Percentiles rank a stretch among this genome's conserved stretches.
Evolutionary conservation across 2,113 vertebrate species (phyloP).

Genomic region (Proterorhinus semilunaris): DNA sequence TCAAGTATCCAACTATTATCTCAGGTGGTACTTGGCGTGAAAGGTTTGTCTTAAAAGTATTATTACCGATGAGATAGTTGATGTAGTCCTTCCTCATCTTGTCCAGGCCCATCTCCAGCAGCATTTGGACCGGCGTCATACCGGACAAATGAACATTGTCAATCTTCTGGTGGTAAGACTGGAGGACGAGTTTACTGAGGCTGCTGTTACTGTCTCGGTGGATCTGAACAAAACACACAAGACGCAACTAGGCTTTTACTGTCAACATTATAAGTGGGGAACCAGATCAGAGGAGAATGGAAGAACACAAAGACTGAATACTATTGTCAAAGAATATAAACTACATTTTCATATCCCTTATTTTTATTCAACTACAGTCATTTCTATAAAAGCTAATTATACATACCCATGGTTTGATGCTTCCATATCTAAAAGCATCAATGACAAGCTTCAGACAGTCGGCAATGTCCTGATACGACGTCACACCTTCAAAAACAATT

Average conservation of each 20-base stretch:
- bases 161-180: conserved; percentile 86
- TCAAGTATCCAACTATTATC: no score
- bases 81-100: conserved; percentile 97
- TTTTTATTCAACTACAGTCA: not conserved
- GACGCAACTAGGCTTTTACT: no score
- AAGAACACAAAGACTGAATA: no score
- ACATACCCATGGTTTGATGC: conserved; percentile 91
- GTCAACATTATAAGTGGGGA: no score
- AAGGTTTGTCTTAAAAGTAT: not conserved
- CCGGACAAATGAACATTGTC: conserved; percentile 80
- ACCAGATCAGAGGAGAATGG: no score
- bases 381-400: not conserved
- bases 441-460: conserved; percentile 84
- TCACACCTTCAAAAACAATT: conserved; percentile 75
- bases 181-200: conserved; percentile 86
- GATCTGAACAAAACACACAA: conserved; percentile 73
- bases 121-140: conserved; percentile 83
- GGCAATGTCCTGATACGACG: conserved; percentile 86
- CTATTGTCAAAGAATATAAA: no score
- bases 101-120: conserved; percentile 93
- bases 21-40: no score
- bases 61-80: conserved; percentile 90
- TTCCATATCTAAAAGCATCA: conserved; percentile 80
- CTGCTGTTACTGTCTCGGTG: conserved; percentile 89
- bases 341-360: not conserved